Conservation (phyloP, 2,797 vertebrate genomes). For the Pipistrellus pipistrellus region DNA sequence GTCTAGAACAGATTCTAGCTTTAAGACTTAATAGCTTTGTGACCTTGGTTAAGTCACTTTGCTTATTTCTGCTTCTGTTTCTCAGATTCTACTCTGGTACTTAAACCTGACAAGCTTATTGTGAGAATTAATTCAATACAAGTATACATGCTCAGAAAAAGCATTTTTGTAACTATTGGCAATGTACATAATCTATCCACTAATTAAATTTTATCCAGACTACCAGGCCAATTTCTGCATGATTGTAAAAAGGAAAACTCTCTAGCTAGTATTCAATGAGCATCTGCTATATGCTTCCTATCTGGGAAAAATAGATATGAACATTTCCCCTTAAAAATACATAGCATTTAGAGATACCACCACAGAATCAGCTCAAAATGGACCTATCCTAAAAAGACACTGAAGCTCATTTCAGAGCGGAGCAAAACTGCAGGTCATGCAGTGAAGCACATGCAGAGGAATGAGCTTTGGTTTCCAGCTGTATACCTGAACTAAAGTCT, state of each 20-base stretch:
- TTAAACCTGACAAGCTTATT: neutral
- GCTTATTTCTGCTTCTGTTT: neutral
- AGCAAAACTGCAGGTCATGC: neutral
- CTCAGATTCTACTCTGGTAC: neutral
- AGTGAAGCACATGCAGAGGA: neutral
- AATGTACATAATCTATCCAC: neutral
- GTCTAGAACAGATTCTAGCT: neutral
- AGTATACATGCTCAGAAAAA: neutral
- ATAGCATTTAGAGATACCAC: neutral
- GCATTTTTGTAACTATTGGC: neutral
- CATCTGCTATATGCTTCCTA: neutral
- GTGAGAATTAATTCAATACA: neutral
- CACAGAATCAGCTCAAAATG: neutral
- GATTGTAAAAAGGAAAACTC: neutral
- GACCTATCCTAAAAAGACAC: neutral
- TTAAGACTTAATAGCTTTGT: neutral
- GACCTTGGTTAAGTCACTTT: neutral
- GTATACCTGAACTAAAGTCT: neutral
- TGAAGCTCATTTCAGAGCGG: neutral
- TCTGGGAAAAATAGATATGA: neutral
- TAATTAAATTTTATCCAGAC: constrained; percentile 21
- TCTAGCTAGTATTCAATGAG: neutral
- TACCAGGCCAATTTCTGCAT: neutral
- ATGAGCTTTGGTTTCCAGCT: neutral
- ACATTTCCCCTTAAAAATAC: neutral